Evolutionary conservation across 53 echinoderm and acorn worm genomes (phyloP).

Genomic region (Holothuria scabra): DNA sequence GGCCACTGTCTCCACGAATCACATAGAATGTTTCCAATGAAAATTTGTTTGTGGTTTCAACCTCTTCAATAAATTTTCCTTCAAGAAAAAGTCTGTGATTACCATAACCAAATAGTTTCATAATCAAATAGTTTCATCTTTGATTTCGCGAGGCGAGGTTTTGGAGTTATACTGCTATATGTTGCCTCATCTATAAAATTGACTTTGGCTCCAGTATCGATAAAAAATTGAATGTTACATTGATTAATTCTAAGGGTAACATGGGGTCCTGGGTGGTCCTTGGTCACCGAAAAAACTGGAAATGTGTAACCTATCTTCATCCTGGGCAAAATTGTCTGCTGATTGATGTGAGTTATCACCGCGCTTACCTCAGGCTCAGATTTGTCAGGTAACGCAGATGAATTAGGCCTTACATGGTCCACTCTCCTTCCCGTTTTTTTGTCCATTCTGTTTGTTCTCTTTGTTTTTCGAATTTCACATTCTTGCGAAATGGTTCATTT

Average conservation of each 20-base stretch:
- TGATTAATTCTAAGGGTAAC: not conserved
- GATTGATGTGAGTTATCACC: no score
- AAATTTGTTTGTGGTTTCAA: slow-evolving; percentile 3
- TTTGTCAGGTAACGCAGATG: no score
- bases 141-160: not conserved
- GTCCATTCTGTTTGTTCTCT: no score
- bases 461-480: no score
- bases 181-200: not conserved
- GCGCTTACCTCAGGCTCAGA: no score
- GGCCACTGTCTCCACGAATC: slow-evolving; percentile 24
- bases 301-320: not conserved
- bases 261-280: not conserved
- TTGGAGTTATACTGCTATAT: slow-evolving; percentile 1
- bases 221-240: not conserved
- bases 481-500: no score
- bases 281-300: not conserved
- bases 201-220: slow-evolving; percentile 1
- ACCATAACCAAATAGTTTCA: slow-evolving; percentile 15
- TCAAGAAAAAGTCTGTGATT: not conserved
- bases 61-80: not conserved
- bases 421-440: no score
- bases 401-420: no score
- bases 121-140: slow-evolving; percentile 18
- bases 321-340: no score
- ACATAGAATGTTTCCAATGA: slow-evolving; percentile 27